Conservation (phyloP, 2,113 vertebrate species). For the Perognathus longimembris region DNA sequence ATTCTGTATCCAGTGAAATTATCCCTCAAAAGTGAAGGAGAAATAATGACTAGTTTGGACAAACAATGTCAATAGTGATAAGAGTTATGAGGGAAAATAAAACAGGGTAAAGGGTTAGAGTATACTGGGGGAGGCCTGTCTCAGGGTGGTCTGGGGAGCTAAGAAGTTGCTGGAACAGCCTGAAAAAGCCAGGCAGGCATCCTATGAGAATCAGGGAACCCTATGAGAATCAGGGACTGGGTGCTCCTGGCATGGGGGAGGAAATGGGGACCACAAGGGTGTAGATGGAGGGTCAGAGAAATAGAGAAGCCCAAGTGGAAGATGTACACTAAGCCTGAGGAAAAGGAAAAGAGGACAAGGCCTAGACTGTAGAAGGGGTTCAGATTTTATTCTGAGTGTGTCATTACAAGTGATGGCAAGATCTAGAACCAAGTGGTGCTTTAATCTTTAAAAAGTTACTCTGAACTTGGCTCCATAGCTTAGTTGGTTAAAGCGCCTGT, state of each 20-base stretch:
- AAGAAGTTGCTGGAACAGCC: neutral
- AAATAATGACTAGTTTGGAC: neutral
- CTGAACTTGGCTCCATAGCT: too few relatives aligned
- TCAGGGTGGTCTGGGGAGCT: neutral
- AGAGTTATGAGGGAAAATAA: neutral
- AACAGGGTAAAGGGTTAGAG: neutral
- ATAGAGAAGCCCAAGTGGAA: rapidly evolving
- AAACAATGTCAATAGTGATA: neutral
- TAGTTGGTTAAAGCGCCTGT: too few relatives aligned
- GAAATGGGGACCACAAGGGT: neutral
- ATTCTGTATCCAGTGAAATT: neutral
- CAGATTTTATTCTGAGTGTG: neutral
- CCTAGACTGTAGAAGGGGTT: neutral
- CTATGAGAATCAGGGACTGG: neutral
- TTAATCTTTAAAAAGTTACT: neutral
- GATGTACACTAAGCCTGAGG: rapidly evolving
- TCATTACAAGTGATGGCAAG: neutral
- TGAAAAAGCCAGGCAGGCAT: neutral
- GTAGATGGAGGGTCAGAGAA: rapidly evolving
- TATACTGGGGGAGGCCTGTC: rapidly evolving
- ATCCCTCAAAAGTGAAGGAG: conserved; percentile 24
- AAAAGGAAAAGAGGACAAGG: neutral
- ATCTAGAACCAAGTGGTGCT: neutral
- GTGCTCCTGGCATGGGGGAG: neutral
- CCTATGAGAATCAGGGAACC: neutral